Evolutionary conservation across 2,888 invertebrate species (phyloP).

Genomic region (Parthenolecanium corni): DNA sequence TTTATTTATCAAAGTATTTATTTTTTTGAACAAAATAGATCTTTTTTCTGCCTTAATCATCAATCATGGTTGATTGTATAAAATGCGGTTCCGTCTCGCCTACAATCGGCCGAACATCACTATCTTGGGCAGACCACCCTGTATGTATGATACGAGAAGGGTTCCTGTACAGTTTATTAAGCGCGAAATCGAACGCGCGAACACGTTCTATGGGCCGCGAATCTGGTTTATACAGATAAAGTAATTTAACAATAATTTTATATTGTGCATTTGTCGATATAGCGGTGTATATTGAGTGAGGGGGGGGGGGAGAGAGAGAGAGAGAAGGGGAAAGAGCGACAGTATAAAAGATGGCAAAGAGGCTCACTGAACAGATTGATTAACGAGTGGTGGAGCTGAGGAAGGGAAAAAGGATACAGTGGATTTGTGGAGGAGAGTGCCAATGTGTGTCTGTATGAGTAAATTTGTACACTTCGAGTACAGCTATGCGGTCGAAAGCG

Average conservation of each 20-base stretch:
- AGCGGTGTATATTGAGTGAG: no score
- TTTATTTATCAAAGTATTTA: no score
- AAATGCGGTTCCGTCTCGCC: no score
- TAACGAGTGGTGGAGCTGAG: neutral
- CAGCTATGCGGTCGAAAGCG: slow-evolving; percentile 1
- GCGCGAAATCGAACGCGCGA: slow-evolving; percentile 3
- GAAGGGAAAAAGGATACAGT: neutral
- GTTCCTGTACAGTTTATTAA: neutral
- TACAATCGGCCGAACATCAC: no score
- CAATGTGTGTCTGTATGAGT: neutral
- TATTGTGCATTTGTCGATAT: neutral
- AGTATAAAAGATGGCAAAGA: no score
- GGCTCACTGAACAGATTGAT: no score
- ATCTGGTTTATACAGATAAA: slow-evolving; percentile 1
- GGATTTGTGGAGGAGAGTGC: neutral
- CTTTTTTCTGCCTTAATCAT: no score
- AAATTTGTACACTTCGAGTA: neutral
- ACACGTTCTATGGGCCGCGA: slow-evolving; percentile 4
- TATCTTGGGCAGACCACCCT: neutral
- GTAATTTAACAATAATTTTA: neutral
- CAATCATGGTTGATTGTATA: no score
- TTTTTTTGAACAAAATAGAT: no score
- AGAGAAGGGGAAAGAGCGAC: no score
- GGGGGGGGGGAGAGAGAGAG: no score
- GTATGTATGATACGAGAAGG: neutral